Conservation (phyloP, 2,888 invertebrate species). For the Eupithecia tripunctaria region DNA sequence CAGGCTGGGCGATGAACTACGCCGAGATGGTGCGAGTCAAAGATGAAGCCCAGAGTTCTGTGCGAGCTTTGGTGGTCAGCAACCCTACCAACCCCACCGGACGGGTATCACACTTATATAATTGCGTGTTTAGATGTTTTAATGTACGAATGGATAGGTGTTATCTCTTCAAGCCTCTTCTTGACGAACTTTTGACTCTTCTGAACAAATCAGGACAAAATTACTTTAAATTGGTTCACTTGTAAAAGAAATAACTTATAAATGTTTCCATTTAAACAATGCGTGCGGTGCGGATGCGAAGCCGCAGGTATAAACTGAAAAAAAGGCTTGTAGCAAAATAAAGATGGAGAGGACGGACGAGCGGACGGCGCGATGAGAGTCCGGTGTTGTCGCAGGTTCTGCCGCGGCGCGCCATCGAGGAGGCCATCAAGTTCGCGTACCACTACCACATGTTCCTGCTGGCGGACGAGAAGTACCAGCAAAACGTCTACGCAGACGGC, state of each 20-base stretch:
- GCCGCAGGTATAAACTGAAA: no score
- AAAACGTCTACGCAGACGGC: conserved; percentile 88
- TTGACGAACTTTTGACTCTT: no score
- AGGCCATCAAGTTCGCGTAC: conserved; percentile 95
- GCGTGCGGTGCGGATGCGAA: no score
- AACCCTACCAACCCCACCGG: conserved; percentile 99
- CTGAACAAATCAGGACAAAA: no score
- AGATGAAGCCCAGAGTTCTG: conserved; percentile 83
- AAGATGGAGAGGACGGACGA: background rate
- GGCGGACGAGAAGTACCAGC: conserved; percentile 98
- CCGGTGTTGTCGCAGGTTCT: conserved; percentile 84
- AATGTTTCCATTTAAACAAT: no score
- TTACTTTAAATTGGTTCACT: no score
- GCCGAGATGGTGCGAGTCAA: conserved; percentile 89
- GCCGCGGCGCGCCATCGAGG: conserved; percentile 92
- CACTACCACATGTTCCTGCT: conserved; percentile 93
- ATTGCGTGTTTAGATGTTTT: no score
- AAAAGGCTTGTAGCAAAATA: no score
- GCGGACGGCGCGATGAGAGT: background rate
- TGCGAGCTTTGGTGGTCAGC: conserved; percentile 95
- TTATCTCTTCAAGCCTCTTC: no score
- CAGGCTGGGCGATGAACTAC: conserved; percentile 92
- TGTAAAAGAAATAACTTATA: no score
- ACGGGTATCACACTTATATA: conserved; percentile 67
- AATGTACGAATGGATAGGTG: no score